Percentiles rank a stretch among this genome's conserved stretches.
phyloP scores from a whole-genome alignment of 2,113 vertebrate genomes.

The Rhizomys pruinosus region DNA sequence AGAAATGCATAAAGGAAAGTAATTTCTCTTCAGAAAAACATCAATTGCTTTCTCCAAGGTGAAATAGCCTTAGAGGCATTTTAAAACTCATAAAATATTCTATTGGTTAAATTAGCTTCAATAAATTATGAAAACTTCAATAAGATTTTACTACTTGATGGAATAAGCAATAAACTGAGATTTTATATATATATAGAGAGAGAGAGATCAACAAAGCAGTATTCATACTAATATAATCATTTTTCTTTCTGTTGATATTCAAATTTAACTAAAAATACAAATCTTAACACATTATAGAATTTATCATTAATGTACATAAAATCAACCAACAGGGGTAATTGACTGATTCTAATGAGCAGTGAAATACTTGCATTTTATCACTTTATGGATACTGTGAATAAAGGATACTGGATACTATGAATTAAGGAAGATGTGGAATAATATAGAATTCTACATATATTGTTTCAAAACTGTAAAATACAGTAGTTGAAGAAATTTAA shows the following conservation, averaged over 20 bases:
- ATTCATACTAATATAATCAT: not conserved
- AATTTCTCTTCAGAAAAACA: conserved; percentile 4
- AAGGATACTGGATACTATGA: no score
- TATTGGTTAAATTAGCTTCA: not conserved
- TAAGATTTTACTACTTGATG: not conserved
- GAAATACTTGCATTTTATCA: not conserved
- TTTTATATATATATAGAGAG: not conserved
- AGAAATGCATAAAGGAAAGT: not conserved
- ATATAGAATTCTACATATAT: not conserved
- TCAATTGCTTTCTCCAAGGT: not conserved
- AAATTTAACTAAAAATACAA: conserved; percentile 1
- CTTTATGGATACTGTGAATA: not conserved
- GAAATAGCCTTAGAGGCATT: not conserved
- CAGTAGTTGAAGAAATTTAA: not conserved
- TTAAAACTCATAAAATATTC: not conserved
- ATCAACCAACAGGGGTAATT: not conserved
- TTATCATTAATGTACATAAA: not conserved
- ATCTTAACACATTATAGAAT: not conserved
- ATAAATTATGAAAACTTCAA: not conserved
- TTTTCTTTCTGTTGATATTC: not conserved
- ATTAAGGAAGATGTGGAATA: no score
- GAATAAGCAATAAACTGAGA: not conserved
- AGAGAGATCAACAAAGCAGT: not conserved
- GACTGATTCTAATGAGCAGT: not conserved
- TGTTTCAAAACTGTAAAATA: not conserved